Percentiles rank a stretch among this genome's conserved stretches.
These are phyloP conservation scores for Xestia ashworthii DNA, from an alignment of 2,888 invertebrate species.

Conservation along the genomic window DNA sequence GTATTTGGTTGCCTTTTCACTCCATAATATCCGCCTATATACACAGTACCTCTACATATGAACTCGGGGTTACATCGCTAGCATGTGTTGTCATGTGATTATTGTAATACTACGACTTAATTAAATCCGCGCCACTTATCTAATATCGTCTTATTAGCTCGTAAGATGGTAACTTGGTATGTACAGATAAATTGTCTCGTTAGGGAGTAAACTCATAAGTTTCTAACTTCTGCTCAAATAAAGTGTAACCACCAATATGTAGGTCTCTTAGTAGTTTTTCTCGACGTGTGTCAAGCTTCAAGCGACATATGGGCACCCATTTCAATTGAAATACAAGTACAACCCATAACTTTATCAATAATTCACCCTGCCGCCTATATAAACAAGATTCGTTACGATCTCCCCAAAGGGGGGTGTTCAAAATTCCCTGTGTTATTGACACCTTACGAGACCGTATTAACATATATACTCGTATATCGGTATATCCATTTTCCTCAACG, in stretches of 20 bases:
- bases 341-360: conserved; percentile 9
- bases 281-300: neutral
- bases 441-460: conserved; percentile 16
- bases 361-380: neutral
- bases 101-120: conserved; percentile 3
- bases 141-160: neutral
- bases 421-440: conserved; percentile 23
- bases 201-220: neutral
- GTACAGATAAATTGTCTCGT: no score
- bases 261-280: neutral
- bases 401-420: conserved; percentile 1
- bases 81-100: neutral
- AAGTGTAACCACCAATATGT: neutral
- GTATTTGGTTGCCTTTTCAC: neutral
- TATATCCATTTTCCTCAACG: neutral
- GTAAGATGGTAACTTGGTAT: neutral
- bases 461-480: conserved; percentile 12
- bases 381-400: conserved; percentile 9
- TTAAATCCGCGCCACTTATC: neutral
- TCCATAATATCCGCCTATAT: neutral
- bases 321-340: neutral
- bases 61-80: neutral
- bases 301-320: neutral
- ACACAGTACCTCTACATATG: neutral
- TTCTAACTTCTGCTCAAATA: neutral